Conservation (phyloP, 2,888 invertebrate genomes). For the Mesochorus sp. region DNA sequence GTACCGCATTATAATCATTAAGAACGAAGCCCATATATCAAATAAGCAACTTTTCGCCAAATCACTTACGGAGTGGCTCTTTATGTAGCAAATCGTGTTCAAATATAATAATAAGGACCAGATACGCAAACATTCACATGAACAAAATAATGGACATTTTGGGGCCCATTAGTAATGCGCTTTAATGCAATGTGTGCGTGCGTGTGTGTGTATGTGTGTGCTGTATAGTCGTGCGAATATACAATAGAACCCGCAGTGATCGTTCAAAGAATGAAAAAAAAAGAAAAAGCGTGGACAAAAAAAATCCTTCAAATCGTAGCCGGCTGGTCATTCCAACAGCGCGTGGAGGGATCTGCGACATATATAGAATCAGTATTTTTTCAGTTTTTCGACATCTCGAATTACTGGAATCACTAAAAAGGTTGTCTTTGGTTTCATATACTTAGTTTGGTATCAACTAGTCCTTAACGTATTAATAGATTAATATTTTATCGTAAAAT, state of each 20-base stretch:
- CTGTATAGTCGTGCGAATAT: background rate
- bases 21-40: slow-evolving; percentile 37
- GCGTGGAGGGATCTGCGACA: slow-evolving; percentile 11
- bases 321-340: slow-evolving; percentile 43
- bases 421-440: background rate
- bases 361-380: background rate
- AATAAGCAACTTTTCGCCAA: slow-evolving; percentile 57
- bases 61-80: slow-evolving; percentile 53
- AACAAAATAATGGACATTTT: slow-evolving; percentile 61
- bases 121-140: background rate
- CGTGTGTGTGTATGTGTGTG: too few relatives aligned
- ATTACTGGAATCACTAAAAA: background rate
- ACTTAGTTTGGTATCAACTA: background rate
- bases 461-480: background rate
- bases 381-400: background rate
- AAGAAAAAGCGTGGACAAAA: slow-evolving; percentile 47
- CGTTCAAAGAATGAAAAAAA: slow-evolving; percentile 44
- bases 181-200: slow-evolving; percentile 71
- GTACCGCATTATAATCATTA: slow-evolving; percentile 16
- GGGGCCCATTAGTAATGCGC: slow-evolving; percentile 66
- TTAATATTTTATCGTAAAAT: background rate
- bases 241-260: slow-evolving; percentile 53
- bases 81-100: slow-evolving; percentile 53
- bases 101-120: slow-evolving; percentile 55
- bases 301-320: slow-evolving; percentile 45